Evolutionary conservation across 1,140 invertebrate genomes (phyloP), one percentile per base, ranked within the genome.

Genomic region (Tetramorium alpestre): DNA sequence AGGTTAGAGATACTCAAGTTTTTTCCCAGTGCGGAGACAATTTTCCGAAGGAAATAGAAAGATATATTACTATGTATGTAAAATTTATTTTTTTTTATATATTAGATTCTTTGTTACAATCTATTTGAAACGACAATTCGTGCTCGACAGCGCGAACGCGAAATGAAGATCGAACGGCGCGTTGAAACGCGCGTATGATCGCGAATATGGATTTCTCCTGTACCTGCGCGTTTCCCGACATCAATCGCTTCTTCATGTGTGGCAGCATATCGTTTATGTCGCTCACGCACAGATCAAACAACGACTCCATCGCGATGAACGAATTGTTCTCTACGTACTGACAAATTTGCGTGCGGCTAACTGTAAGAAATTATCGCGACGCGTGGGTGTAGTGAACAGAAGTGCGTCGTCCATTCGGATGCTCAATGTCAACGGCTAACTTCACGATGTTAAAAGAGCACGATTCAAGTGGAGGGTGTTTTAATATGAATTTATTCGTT

Each of bases 191-290:
- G 16, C 22, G 64, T 33, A 5, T 8, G 33, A 25, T 54, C 8
- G 49, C 6, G 16, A 88, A 56, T 38, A 16, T 72, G 22, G 41
- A 5, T n/a, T 25, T 38, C 25, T 16, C 13, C 13, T 33, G 5
- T 87, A 90, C 89, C 81, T 90, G 86, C 0, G 58, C 16, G n/a
- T 51, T 22, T 7, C 64, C 41, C 7, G n/a, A 38, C 89, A 91
- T 89, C 10, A 91, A 25, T 2, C n/a, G 87, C 11, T 25, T 33
- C 13, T 89, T 90, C 16, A 69, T 28, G 5, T 47, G n/a, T 10
- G 49, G 22, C 10, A 91, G 16, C 8, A 87, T 4, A n/a, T 7
- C 7, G 22, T 91, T 51, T 18, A 88, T 8, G 5, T 91, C 54
- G 2, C 33, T 22, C 10, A 10, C 2, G 0, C n/a, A 11, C 13